Conservation (phyloP, 2,113 vertebrate species). For the Engraulis encrasicolus region DNA sequence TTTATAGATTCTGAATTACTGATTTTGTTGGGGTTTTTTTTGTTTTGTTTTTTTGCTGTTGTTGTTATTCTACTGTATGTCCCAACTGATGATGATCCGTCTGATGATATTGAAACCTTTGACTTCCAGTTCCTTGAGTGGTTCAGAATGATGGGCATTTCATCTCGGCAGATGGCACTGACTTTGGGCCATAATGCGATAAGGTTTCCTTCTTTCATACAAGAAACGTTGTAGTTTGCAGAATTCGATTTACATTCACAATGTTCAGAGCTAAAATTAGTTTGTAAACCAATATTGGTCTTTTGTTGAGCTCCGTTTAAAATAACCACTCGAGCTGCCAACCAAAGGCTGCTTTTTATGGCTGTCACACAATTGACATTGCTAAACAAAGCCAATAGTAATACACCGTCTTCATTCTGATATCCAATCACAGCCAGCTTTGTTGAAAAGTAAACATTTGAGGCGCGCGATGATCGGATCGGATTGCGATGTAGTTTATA, state of each 20-base stretch:
- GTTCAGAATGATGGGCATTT: background rate
- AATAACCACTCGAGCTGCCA: no score
- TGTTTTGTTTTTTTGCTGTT: no score
- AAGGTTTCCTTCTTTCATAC: background rate
- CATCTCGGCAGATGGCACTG: background rate
- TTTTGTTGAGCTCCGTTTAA: no score
- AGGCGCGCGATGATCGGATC: conserved; percentile 18
- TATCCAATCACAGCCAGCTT: background rate
- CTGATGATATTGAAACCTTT: no score
- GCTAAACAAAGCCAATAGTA: background rate
- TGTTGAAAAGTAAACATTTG: conserved; percentile 13
- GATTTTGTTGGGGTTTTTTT: no score
- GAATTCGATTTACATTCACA: no score
- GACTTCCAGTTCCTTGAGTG: background rate
- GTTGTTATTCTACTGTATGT: no score
- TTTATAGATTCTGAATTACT: no score
- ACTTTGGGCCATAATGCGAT: background rate
- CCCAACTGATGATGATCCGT: no score
- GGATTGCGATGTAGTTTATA: conserved; percentile 12
- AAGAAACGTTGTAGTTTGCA: no score
- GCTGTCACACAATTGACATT: background rate
- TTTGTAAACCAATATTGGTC: background rate
- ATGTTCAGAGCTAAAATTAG: no score
- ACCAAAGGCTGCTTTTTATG: background rate
- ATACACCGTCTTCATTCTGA: background rate